Evolutionary conservation across 2,113 vertebrate species (phyloP), one percentile per base, ranked within the genome.

Genomic region (Neodon shergylaensis): DNA sequence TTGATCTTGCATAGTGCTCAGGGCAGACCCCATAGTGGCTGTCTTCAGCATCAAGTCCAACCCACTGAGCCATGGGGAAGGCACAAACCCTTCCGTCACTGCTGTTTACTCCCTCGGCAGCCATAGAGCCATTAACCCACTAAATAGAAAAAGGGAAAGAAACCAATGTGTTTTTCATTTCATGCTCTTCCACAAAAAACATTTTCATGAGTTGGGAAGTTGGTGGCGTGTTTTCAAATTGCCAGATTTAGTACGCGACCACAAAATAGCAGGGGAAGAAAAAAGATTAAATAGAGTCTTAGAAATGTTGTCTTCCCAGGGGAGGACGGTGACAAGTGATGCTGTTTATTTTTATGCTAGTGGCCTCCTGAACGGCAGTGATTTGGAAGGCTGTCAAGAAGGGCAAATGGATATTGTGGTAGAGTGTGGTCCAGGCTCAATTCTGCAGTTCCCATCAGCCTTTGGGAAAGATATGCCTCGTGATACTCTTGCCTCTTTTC

Each of bases 171-270:
- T 68, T 95, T 97, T 97, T 96, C 94, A 95, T 95, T 95, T 96
- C 68, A 86, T 36, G 77, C 77, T 95, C 77, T 92, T 96, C 94
- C 47, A 96, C 58, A 95, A 96, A 98, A 97, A 98, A 97, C 13
- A 13, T 97, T 96, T 97, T 93, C 96, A 96, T 95, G 97, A 98
- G 95, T 86, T 96, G 96, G 95, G 97, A 97, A 97, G 96, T 96
- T 95, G 88, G 97, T 68, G 8, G 63, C 26, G 74, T 87, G 95
- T 83, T 97, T 97, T 97, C 92, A 84, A 26, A 94, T 96, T 98
- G 98, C 97, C 97, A 98, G 90, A 81, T 66, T 95, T 96, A 92
- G 95, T 87, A 93, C 86, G 95, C 92, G 94, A 97, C 97, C 96
- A 97, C 85, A 98, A 91, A 85, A 78, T 86, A 95, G 88, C 87